Conservation (phyloP, 2,113 vertebrate species). For the Opisthocomus hoazin region DNA sequence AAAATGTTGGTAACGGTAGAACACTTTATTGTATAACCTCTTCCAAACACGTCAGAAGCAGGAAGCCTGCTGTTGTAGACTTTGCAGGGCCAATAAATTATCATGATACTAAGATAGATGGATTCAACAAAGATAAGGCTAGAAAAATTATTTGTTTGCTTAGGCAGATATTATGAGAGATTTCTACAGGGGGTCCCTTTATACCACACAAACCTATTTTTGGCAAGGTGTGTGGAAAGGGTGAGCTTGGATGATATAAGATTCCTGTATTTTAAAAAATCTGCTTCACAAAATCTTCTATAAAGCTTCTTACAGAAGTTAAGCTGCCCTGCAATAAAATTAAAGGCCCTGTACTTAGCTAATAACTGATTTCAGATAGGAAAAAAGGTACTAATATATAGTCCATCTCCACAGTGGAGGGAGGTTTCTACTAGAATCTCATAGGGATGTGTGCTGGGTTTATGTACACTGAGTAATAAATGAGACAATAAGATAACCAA, state of each 20-base stretch:
- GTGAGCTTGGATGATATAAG: not conserved
- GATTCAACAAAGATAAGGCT: not conserved
- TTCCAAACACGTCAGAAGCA: slow-evolving; percentile 29
- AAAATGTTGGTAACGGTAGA: slow-evolving; percentile 22
- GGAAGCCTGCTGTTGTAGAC: not conserved
- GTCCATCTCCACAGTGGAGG: not conserved
- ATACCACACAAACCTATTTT: not conserved
- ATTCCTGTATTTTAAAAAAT: not conserved
- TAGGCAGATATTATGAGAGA: not conserved
- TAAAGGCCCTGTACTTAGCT: not conserved
- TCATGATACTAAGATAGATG: not conserved
- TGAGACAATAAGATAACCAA: not conserved
- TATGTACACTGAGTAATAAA: too few relatives aligned
- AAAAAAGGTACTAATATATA: not conserved
- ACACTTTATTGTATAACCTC: not conserved
- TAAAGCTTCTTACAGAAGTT: not conserved
- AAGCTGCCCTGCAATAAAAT: not conserved
- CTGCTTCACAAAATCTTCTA: not conserved
- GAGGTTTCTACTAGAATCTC: not conserved
- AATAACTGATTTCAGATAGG: not conserved
- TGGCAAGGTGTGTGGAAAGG: not conserved
- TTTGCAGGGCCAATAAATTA: not conserved
- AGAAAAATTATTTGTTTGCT: not conserved
- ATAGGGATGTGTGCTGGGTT: not conserved
- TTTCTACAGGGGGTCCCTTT: not conserved